These are phyloP conservation scores for Sternotherus odoratus DNA, from an alignment of 2,797 vertebrate genomes.

Conservation along the genomic window DNA sequence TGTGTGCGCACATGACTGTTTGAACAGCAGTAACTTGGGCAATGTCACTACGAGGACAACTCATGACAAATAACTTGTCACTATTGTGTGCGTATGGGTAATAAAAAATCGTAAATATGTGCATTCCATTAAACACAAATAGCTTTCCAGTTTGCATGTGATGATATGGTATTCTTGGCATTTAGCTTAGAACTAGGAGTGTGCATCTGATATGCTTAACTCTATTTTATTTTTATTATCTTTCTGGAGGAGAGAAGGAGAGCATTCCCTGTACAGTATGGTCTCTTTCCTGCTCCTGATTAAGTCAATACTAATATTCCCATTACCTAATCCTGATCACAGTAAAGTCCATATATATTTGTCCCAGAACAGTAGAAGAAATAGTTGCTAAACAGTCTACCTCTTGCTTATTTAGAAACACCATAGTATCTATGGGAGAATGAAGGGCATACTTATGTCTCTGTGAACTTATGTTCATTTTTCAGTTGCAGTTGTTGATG, in stretches of 20 bases:
- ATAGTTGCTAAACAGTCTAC: not conserved
- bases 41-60: not conserved
- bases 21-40: not conserved
- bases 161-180: not conserved
- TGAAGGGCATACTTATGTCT: not conserved
- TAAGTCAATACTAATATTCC: not conserved
- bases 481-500: not conserved
- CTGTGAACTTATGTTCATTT: not conserved
- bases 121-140: not conserved
- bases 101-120: slow-evolving; percentile 3
- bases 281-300: not conserved
- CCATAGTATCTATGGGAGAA: not conserved
- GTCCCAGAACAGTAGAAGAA: not conserved
- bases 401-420: not conserved
- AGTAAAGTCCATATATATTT: not conserved
- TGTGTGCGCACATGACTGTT: not conserved
- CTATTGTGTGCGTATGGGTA: accelerated
- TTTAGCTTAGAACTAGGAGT: not conserved
- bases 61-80: not conserved
- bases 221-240: not conserved
- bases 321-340: not conserved
- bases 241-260: not conserved
- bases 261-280: not conserved
- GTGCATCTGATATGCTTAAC: not conserved
- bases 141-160: not conserved